Percentiles rank a stretch among this genome's conserved stretches.
phyloP scores from a whole-genome alignment of 2,113 vertebrate genomes.

The sheep (Ovis aries) region DNA sequence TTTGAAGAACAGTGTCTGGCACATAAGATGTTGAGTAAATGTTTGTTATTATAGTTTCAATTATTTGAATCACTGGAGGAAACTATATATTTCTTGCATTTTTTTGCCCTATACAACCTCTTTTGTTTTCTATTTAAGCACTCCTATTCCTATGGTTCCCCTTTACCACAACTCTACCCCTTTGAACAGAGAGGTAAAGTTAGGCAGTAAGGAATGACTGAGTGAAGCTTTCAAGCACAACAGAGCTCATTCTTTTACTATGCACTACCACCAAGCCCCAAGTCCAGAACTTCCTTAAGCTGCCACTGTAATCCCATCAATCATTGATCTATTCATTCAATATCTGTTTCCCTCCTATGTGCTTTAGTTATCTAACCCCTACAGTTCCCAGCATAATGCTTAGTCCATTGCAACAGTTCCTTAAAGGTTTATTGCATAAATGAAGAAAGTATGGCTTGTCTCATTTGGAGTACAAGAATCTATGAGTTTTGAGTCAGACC shows the following conservation, averaged over 20 bases:
- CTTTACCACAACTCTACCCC: background rate
- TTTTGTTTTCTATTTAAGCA: conserved; percentile 4
- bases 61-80: background rate
- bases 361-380: background rate
- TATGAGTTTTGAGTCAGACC: conserved; percentile 6
- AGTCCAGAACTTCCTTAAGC: background rate
- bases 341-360: background rate
- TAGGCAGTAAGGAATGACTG: background rate
- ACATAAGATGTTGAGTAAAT: conserved; percentile 22
- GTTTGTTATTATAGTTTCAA: background rate
- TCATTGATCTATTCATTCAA: conserved; percentile 1
- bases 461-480: background rate
- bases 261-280: background rate
- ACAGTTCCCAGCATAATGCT: background rate
- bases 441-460: background rate
- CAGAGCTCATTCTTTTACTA: background rate
- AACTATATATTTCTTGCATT: background rate
- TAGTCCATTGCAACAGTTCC: background rate
- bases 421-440: background rate
- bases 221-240: background rate
- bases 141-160: background rate
- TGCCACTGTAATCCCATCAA: background rate
- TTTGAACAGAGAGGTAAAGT: background rate
- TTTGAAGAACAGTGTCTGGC: background rate
- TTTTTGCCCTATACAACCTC: background rate